Percentiles rank a stretch among this genome's conserved stretches.
Evolutionary conservation across 2,888 invertebrate genomes (phyloP).

Genomic region (Exephanes ischioxanthus): DNA sequence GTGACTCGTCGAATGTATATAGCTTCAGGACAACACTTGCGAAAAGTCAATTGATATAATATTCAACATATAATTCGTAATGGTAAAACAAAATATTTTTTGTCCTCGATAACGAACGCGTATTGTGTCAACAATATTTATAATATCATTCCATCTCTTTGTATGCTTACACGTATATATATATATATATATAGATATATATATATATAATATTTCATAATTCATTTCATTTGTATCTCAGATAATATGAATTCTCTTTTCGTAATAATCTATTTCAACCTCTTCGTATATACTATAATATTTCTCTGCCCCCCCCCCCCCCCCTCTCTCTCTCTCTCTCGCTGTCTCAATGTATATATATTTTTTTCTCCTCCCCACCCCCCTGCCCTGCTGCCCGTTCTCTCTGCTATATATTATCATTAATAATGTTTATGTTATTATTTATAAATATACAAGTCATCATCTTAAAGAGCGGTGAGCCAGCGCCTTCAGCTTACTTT

Average conservation of each 20-base stretch:
- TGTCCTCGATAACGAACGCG: constrained; percentile 76
- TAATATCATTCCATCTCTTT: constrained; percentile 82
- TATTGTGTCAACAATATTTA: constrained; percentile 81
- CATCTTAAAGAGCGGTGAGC: constrained; percentile 80
- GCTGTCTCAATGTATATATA: constrained; percentile 70
- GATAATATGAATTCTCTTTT: constrained; percentile 78
- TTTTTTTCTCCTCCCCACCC: constrained; percentile 70
- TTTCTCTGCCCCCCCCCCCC: constrained; percentile 64
- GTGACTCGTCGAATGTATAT: constrained; percentile 72
- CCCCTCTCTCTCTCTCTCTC: constrained; percentile 70
- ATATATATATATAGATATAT: constrained; percentile 62
- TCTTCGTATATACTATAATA: constrained; percentile 67
- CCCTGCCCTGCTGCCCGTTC: constrained; percentile 69
- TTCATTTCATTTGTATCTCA: constrained; percentile 61
- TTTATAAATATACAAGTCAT: constrained; percentile 84
- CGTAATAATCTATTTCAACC: constrained; percentile 78
- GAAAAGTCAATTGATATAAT: constrained; percentile 67
- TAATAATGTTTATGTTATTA: constrained; percentile 77
- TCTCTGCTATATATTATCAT: constrained; percentile 70
- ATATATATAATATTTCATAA: constrained; percentile 56
- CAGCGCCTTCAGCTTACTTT: constrained; percentile 75
- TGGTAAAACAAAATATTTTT: constrained; percentile 53
- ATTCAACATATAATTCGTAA: constrained; percentile 54
- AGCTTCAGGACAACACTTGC: constrained; percentile 72
- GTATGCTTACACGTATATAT: constrained; percentile 23